These are phyloP conservation scores for Fratercula arctica DNA, from an alignment of 2,797 vertebrate genomes.

Conservation along the genomic window DNA sequence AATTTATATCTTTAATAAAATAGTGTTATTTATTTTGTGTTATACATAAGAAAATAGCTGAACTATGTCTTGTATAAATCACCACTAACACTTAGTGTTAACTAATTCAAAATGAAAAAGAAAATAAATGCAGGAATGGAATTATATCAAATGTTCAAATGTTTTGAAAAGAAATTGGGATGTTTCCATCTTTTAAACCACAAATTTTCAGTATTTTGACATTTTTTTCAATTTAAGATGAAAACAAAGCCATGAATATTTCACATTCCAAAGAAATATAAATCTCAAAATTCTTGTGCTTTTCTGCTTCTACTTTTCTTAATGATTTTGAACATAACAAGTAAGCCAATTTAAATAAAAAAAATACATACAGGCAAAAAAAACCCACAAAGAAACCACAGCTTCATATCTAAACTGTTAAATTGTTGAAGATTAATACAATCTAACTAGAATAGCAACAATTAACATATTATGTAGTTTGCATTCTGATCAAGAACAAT, in stretches of 20 bases:
- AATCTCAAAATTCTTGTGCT: background rate
- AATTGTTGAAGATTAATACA: background rate
- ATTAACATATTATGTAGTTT: background rate
- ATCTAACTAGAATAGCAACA: background rate
- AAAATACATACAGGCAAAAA: background rate
- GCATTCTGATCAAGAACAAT: background rate
- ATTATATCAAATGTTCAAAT: background rate
- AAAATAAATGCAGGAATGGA: background rate
- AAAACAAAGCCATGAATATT: background rate
- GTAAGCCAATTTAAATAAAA: background rate
- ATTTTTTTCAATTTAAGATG: background rate
- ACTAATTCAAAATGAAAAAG: background rate
- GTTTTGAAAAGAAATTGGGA: background rate
- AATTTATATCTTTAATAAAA: background rate
- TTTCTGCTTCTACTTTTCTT: background rate
- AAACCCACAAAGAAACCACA: rapidly evolving
- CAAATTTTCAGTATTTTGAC: background rate
- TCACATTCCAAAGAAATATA: background rate
- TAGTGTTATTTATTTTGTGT: background rate
- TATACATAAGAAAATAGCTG: background rate
- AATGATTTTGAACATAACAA: background rate
- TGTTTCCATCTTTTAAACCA: background rate
- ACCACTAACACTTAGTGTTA: background rate
- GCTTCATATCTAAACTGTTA: background rate
- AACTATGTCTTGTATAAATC: background rate